Evolutionary conservation across 2,113 vertebrate species (phyloP).

Genomic region (Bos taurus): DNA sequence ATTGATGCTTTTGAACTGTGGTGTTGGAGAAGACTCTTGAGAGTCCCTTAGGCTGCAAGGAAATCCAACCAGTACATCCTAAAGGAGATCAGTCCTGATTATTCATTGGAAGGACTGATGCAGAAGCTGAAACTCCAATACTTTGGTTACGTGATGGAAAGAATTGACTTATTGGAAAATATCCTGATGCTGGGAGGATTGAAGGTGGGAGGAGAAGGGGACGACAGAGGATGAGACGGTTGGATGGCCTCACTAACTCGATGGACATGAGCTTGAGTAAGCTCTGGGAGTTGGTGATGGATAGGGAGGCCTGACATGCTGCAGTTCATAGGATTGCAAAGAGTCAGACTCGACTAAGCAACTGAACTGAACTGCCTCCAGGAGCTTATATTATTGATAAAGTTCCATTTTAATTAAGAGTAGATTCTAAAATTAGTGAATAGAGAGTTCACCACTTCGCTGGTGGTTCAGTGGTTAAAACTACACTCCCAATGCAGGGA

Average conservation of each 20-base stretch:
- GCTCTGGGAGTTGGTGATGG: not conserved
- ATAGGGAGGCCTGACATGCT: not conserved
- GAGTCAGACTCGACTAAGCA: fast-evolving
- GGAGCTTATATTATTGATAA: not conserved
- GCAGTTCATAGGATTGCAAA: not conserved
- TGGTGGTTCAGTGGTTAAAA: not conserved
- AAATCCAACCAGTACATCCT: not conserved
- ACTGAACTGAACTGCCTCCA: not conserved
- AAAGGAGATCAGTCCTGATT: not conserved
- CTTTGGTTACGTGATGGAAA: not conserved
- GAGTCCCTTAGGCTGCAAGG: not conserved
- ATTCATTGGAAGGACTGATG: not conserved
- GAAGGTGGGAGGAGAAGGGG: not conserved
- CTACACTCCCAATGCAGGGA: not conserved
- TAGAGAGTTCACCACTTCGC: not conserved
- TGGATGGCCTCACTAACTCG: not conserved
- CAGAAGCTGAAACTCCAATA: not conserved
- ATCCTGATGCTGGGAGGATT: not conserved
- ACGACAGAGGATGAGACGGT: not conserved
- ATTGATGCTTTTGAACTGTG: not conserved
- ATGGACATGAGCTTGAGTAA: not conserved
- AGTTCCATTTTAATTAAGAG: not conserved
- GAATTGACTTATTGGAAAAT: not conserved
- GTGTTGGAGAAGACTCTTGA: not conserved
- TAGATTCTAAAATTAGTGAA: not conserved